Conservation (phyloP, 2,797 vertebrate genomes). For the Danio jaintianensis region DNA sequence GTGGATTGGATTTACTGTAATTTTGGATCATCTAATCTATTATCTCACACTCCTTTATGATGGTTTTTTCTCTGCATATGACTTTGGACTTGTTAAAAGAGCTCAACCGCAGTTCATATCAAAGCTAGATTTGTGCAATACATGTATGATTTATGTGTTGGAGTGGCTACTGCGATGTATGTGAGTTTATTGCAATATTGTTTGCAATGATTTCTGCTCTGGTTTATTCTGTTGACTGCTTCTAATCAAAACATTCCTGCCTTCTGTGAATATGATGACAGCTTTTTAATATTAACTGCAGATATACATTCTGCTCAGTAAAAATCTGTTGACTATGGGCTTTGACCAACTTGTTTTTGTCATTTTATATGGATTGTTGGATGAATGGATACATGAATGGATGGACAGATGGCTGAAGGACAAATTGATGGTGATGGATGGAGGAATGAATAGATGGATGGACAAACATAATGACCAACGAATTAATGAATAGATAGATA, state of each 20-base stretch:
- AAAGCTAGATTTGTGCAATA: constrained; percentile 1
- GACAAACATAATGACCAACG: too few relatives aligned
- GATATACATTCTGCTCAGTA: constrained; percentile 34
- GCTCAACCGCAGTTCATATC: constrained; percentile 2
- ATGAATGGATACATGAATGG: neutral
- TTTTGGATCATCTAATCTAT: constrained; percentile 12
- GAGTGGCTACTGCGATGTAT: constrained; percentile 30
- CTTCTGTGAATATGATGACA: constrained; percentile 46
- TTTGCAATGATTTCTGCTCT: constrained; percentile 29
- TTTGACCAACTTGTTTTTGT: neutral
- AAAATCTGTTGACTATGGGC: constrained; percentile 3
- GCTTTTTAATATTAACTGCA: constrained; percentile 11
- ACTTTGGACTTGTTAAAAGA: neutral
- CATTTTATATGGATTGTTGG: neutral
- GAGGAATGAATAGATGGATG: neutral
- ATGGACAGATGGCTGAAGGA: neutral
- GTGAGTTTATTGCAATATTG: constrained; percentile 21
- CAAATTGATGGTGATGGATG: neutral
- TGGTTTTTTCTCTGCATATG: constrained; percentile 1
- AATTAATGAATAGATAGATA: neutral
- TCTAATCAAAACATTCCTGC: constrained; percentile 62
- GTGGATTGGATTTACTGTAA: constrained; percentile 1
- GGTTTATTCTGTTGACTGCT: constrained; percentile 40
- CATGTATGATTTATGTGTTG: constrained; percentile 1
- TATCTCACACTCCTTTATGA: neutral